Conservation (phyloP, 2,113 vertebrate species). For the Brevimyrus niger region DNA sequence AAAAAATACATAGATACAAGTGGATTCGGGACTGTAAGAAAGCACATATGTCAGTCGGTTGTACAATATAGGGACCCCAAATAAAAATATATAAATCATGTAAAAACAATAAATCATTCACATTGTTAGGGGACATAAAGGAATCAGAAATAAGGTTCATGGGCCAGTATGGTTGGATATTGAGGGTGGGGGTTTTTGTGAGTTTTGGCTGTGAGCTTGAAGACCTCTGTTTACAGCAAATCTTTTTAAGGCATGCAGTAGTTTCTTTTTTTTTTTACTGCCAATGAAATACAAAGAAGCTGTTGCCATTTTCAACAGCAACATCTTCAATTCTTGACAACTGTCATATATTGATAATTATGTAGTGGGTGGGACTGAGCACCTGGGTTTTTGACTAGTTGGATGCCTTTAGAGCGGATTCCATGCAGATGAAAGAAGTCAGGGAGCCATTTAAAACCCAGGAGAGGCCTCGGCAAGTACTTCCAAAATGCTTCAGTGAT, state of each 20-base stretch:
- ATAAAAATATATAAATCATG: slow-evolving; percentile 9
- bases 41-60: background rate
- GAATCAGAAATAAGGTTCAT: background rate
- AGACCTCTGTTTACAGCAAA: background rate
- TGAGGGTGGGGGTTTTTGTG: background rate
- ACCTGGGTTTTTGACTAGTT: background rate
- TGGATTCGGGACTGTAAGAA: background rate
- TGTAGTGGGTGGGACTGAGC: too few relatives aligned
- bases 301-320: background rate
- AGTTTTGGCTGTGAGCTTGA: background rate
- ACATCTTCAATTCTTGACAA: background rate
- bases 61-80: background rate
- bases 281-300: background rate
- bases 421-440: background rate
- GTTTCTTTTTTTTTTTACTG: background rate
- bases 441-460: background rate
- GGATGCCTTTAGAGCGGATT: background rate
- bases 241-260: background rate
- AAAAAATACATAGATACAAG: background rate
- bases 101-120: slow-evolving; percentile 23
- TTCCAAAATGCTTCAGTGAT: background rate
- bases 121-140: slow-evolving; percentile 5
- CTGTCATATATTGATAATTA: background rate
- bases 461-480: background rate
- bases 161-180: background rate